Base-by-base conservation (phyloP, 2,113 vertebrate genomes). In the Arvicanthis niloticus region DNA sequence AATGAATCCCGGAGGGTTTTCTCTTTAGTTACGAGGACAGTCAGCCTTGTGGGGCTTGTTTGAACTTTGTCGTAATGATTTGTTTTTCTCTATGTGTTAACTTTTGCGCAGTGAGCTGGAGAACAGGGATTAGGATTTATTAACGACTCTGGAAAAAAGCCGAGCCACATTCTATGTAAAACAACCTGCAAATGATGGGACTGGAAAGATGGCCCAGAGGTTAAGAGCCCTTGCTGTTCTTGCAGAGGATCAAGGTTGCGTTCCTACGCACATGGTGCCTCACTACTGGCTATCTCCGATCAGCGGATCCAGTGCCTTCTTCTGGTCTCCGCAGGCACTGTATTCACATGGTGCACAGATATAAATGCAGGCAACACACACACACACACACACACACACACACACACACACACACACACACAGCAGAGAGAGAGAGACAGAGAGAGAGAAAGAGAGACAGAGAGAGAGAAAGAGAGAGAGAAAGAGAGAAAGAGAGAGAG, bases 21-120 rank as follows among this genome's bases (percentile, higher is more conserved):
- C 80, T 75, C 31, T 48, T 81, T 7, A 88, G n/a, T 88, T 81
- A 76, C 62, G 84, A 93, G 62, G 80, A 84, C n/a, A 72, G 15
- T 31, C 53, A 88, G 62, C 31, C 95, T 88, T 60, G 7, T 76
- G 88, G 95, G 96, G 19, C 84, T 91, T 93, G 86, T 93, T 95
- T 86, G 76, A 93, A 91, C 80, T 94, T 70, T 84, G 85, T 76
- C 75, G 24, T 96, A 95, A 97, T 96, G 91, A 98, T 92, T 91
- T 97, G 94, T 73, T 93, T 97, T 94, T 73, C 51, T 91, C 53
- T 37, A 19, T 87, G 77, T n/a, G 93, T 48, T 89, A 72, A 92
- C 75, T 91, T 96, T 76, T 60, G 65, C 88, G 89, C 76, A 72
- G 15, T 94, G 72, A 81, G 51, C 75, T 26, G 70, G 85, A 91